These are phyloP conservation scores for Suillia variegata DNA, from an alignment of 2,888 invertebrate species.

Conservation along the genomic window DNA sequence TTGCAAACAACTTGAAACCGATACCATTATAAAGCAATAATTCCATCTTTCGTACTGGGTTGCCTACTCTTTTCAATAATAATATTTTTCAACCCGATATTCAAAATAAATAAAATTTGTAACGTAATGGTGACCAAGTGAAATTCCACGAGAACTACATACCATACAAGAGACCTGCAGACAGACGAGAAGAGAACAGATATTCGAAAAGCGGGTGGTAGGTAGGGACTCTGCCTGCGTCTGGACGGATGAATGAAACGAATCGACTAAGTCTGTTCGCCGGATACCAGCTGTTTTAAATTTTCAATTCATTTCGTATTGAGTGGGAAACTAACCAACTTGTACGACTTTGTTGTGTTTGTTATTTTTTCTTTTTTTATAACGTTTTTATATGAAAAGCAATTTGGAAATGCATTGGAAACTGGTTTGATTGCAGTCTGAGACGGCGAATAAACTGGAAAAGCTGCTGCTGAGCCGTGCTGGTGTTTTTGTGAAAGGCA, in stretches of 20 bases:
- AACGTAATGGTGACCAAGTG: conserved; percentile 55
- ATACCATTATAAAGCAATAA: conserved; percentile 49
- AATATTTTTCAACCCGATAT: conserved; percentile 1
- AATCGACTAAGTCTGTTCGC: neutral
- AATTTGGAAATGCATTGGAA: too few species aligned
- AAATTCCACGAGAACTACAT: conserved; percentile 33
- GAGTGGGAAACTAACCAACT: too few species aligned
- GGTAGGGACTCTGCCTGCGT: neutral
- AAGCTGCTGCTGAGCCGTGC: too few species aligned
- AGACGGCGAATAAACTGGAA: too few species aligned
- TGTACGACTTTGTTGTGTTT: too few species aligned
- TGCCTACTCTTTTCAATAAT: neutral
- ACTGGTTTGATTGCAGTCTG: too few species aligned
- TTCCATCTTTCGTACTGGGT: neutral
- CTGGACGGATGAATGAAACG: neutral
- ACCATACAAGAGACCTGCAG: conserved; percentile 26
- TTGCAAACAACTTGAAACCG: conserved; percentile 43
- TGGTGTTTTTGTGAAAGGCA: too few species aligned
- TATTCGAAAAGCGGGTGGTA: neutral
- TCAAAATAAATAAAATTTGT: conserved; percentile 41
- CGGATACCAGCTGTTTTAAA: conserved; percentile 14
- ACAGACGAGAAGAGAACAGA: too few species aligned
- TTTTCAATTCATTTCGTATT: too few species aligned
- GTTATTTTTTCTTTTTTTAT: too few species aligned
- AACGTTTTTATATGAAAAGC: too few species aligned